These are phyloP conservation scores for Spondyliosoma cantharus DNA, from an alignment of 2,797 vertebrate species.

Conservation along the genomic window DNA sequence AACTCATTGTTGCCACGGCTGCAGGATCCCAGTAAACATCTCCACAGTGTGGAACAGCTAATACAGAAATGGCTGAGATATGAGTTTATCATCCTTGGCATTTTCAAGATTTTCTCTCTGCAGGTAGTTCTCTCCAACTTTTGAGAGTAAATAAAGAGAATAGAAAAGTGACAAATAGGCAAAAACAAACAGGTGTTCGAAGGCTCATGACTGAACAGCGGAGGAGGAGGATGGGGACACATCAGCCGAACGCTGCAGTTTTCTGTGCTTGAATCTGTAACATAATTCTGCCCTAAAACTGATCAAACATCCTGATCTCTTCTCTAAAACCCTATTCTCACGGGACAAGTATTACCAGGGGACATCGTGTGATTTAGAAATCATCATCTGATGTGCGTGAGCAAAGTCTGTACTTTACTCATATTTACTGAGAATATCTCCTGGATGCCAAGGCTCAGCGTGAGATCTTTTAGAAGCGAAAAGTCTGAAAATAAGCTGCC, in stretches of 20 bases:
- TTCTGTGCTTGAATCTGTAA: slow-evolving; percentile 10
- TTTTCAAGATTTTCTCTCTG: slow-evolving; percentile 10
- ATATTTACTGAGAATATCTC: no score
- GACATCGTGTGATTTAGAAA: no score
- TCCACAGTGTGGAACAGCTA: slow-evolving; percentile 1
- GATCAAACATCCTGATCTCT: not conserved
- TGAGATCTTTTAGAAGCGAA: no score
- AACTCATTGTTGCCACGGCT: slow-evolving; percentile 39
- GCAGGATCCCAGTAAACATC: slow-evolving; percentile 25
- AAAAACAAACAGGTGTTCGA: slow-evolving; percentile 13
- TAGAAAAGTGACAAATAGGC: slow-evolving; percentile 13
- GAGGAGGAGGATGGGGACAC: not conserved
- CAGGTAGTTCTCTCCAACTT: slow-evolving; percentile 14
- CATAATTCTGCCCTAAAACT: not conserved
- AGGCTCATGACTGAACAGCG: slow-evolving; percentile 1
- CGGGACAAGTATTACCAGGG: no score
- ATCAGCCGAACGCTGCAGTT: not conserved
- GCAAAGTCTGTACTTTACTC: no score
- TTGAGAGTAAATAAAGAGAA: slow-evolving; percentile 23
- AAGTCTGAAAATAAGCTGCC: no score
- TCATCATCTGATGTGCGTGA: no score
- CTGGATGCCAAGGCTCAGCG: no score
- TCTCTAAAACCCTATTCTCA: no score
- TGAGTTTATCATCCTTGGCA: slow-evolving; percentile 5
- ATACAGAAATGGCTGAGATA: slow-evolving; percentile 17